Evolutionary conservation across 2,113 vertebrate species (phyloP), one percentile per base, ranked within the genome.

Genomic region (Aplodontia rufa): DNA sequence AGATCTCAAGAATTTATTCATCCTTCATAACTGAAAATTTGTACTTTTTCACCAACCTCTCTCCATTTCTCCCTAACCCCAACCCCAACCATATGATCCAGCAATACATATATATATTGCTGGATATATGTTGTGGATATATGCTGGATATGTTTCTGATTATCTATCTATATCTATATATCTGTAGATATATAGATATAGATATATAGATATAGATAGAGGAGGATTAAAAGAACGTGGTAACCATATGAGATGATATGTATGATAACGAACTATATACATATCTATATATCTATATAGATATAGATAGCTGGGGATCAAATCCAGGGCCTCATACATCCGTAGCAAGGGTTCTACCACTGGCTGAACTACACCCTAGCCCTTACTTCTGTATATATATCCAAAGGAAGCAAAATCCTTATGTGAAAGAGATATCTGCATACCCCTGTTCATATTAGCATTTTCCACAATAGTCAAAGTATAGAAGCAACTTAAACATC

Each of bases 201-300:
- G n/a, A n/a, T n/a, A n/a, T n/a, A n/a, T n/a, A n/a, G n/a, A n/a
- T n/a, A n/a, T n/a, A n/a, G n/a, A n/a, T 51, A 11, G 30, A 64
- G 30, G 11, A 64, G 30, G 62, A 64, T 26, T 26, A 60, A 60
- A 35, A 20, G 24, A 47, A 28, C 68, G 12, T 35, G 16, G n/a
- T 28, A 9, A 32, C 51, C 62, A 1, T 22, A 14, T 1, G 28
- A 76, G 11, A 4, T 11, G 3, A 14, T 24, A 3, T n/a, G 14
- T 12, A 37, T n/a, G 40, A 11, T 35, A 28, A 28, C 58, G 60
- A 45, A 4, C 30, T 42, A 51, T 51, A 51, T 51, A 51, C 14
- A 51, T 51, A 51, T 51, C 14, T 51, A n/a, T n/a, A n/a, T n/a
- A n/a, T 55, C 13, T 55, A 14, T n/a, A n/a, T n/a, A n/a, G n/a